Conservation (phyloP, 2,888 invertebrate genomes). For the Eupithecia insigniata region DNA sequence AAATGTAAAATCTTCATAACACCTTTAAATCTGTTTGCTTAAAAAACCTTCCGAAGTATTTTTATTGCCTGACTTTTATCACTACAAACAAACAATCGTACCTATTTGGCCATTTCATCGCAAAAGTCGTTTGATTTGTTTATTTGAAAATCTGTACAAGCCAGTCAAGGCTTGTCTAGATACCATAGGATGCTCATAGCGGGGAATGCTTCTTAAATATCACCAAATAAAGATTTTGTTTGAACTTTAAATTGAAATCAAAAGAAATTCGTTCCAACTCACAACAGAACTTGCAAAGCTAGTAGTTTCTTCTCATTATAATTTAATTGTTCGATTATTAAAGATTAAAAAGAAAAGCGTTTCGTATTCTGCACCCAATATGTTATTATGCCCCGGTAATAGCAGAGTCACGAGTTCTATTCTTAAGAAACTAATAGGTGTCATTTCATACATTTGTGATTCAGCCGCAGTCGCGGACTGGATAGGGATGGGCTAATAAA, state of each 20-base stretch:
- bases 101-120: not conserved
- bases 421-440: constrained; percentile 58
- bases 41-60: not conserved
- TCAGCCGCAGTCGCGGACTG: constrained; percentile 56
- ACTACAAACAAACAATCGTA: not conserved
- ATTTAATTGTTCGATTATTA: constrained; percentile 4
- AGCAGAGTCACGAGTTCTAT: constrained; percentile 52
- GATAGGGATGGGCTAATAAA: constrained; percentile 27
- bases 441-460: constrained; percentile 61
- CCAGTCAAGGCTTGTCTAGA: not conserved
- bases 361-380: constrained; percentile 28
- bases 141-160: not conserved
- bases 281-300: not conserved
- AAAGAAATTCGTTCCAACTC: not conserved
- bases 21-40: not conserved
- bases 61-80: not conserved
- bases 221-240: not conserved
- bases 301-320: not conserved
- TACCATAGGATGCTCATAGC: no score
- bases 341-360: constrained; percentile 15
- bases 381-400: constrained; percentile 53
- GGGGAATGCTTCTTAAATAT: not conserved
- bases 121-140: not conserved
- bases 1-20: constrained; percentile 53
- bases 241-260: not conserved